Conservation (phyloP, 2,888 invertebrate genomes). For the Tenthredo distinguenda region DNA sequence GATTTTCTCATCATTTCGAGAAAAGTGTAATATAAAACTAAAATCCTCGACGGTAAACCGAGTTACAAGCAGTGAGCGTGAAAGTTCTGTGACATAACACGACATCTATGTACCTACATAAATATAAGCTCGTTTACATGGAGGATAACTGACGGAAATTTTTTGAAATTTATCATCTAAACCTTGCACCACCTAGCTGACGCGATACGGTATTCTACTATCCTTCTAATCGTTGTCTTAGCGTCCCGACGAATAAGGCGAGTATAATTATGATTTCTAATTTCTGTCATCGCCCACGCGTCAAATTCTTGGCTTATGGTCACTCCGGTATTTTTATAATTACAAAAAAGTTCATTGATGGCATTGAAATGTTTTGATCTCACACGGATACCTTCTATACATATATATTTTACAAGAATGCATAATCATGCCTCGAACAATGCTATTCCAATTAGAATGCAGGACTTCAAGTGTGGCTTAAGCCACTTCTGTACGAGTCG, state of each 20-base stretch:
- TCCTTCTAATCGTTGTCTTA: neutral
- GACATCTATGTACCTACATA: neutral
- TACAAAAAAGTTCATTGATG: neutral
- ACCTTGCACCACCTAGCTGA: slow-evolving; percentile 17
- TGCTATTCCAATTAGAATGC: slow-evolving; percentile 26
- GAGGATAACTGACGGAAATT: slow-evolving; percentile 15
- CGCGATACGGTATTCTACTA: neutral
- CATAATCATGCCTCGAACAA: neutral
- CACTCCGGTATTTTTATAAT: neutral
- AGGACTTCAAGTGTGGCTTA: neutral
- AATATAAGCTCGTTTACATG: neutral
- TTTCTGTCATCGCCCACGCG: slow-evolving; percentile 26
- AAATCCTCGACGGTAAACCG: neutral
- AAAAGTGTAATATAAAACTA: slow-evolving; percentile 43
- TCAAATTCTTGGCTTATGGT: slow-evolving; percentile 3
- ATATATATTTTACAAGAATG: no score
- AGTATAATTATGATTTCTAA: slow-evolving; percentile 35
- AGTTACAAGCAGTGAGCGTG: slow-evolving; percentile 10
- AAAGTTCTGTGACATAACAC: slow-evolving; percentile 34
- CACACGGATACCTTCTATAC: neutral
- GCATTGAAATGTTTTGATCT: neutral
- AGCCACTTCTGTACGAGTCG: slow-evolving; percentile 25
- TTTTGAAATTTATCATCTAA: slow-evolving; percentile 22
- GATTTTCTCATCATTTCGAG: slow-evolving; percentile 40
- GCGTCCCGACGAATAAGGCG: neutral